A percentile compares a stretch with the other conserved stretches of the same genome.
phyloP scores from a whole-genome alignment of 2,888 invertebrate species.

The Zeuzera pyrina region DNA sequence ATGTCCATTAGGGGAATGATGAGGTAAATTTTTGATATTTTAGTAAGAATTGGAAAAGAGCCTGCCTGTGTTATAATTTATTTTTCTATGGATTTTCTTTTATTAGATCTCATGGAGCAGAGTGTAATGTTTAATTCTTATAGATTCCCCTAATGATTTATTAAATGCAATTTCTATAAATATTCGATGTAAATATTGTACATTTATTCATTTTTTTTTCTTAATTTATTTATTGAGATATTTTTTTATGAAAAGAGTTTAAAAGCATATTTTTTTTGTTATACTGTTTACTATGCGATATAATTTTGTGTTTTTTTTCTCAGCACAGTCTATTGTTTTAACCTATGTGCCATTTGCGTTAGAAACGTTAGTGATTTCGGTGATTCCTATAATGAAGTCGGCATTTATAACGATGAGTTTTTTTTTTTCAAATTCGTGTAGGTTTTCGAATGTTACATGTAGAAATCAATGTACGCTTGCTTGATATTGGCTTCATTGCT shows the following conservation, averaged over 20 bases:
- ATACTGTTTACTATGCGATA: conserved; percentile 26
- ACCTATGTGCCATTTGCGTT: conserved; percentile 53
- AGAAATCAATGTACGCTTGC: conserved; percentile 67
- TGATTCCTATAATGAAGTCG: conserved; percentile 39
- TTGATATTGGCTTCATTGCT: conserved; percentile 30
- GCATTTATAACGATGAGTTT: conserved; percentile 1
- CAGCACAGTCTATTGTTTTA: conserved; percentile 27
- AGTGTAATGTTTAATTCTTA: conserved; percentile 21
- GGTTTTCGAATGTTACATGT: conserved; percentile 64
- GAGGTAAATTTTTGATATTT: conserved; percentile 68
- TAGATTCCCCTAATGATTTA: conserved; percentile 41
- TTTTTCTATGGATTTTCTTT: conserved; percentile 48
- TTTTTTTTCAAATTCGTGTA: conserved; percentile 35
- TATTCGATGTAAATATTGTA: conserved; percentile 71
- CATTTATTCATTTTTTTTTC: conserved; percentile 51
- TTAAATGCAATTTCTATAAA: conserved; percentile 52
- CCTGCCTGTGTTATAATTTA: conserved; percentile 48
- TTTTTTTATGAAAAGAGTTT: conserved; percentile 48
- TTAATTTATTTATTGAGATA: conserved; percentile 66
- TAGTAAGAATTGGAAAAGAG: conserved; percentile 67
- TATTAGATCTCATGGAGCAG: conserved; percentile 39
- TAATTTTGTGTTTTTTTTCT: conserved; percentile 26
- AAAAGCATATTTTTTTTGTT: conserved; percentile 48
- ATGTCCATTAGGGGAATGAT: conserved; percentile 68
- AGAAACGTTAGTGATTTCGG: conserved; percentile 36